Evolutionary conservation across 2,113 vertebrate species (phyloP).

Genomic region (Terrapene triunguis): DNA sequence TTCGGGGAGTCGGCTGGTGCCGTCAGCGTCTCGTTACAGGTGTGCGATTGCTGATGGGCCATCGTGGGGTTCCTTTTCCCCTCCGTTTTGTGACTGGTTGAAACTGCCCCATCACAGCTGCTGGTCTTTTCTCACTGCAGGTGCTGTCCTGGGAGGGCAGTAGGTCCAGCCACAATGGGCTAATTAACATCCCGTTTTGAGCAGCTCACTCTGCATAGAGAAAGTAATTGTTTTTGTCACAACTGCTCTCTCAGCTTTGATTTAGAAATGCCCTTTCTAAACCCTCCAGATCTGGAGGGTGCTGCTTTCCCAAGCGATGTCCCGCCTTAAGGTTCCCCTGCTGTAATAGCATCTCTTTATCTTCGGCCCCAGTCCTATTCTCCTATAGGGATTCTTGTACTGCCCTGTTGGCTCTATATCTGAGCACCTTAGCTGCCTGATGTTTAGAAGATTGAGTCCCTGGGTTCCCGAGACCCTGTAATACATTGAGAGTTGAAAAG

Average conservation of each 20-base stretch:
- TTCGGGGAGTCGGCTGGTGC: conserved; percentile 95
- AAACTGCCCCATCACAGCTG: not conserved
- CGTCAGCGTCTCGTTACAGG: conserved; percentile 90
- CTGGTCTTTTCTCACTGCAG: not conserved
- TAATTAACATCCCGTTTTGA: not conserved
- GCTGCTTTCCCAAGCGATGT: not conserved
- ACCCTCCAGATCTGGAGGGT: not conserved
- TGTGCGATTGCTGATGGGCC: conserved; percentile 4
- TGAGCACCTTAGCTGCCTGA: not conserved
- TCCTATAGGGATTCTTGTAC: not conserved
- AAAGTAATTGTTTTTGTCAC: not conserved
- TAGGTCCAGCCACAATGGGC: not conserved
- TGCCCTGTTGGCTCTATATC: not conserved
- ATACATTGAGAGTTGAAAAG: not conserved
- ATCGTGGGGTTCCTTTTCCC: not conserved
- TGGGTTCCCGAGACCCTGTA: not conserved
- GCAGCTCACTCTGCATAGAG: not conserved
- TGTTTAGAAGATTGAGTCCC: not conserved
- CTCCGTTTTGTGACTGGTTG: not conserved
- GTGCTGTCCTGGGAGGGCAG: not conserved
- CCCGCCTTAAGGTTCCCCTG: not conserved
- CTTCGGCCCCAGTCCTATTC: not conserved
- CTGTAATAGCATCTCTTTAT: accelerated
- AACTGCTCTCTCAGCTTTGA: not conserved
- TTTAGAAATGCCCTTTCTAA: not conserved